These are phyloP conservation scores for Anthopleura xanthogrammica DNA, from an alignment of 92 coral and sea anemone genomes.

Conservation along the genomic window DNA sequence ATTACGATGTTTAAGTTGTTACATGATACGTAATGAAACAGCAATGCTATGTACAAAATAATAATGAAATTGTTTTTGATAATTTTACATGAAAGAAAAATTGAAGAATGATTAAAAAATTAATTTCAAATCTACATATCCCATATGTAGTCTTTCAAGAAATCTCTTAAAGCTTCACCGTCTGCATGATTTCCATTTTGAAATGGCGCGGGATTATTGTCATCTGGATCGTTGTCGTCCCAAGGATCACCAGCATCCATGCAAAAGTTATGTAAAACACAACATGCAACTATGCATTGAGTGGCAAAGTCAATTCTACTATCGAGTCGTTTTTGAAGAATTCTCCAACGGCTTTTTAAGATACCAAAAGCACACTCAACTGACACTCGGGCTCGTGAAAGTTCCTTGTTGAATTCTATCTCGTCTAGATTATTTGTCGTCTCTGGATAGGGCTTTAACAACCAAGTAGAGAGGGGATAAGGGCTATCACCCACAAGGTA, in stretches of 20 bases:
- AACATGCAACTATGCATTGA: slow-evolving; percentile 43
- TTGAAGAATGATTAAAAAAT: no score
- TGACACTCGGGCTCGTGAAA: slow-evolving; percentile 13
- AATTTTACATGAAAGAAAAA: no score
- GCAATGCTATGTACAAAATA: no score
- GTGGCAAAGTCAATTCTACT: slow-evolving; percentile 15
- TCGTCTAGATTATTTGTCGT: slow-evolving; percentile 30
- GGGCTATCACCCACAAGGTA: slow-evolving; percentile 47
- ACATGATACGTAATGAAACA: no score
- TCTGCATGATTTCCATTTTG: not conserved
- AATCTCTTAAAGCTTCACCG: not conserved
- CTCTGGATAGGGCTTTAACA: slow-evolving; percentile 42
- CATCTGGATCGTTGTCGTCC: slow-evolving; percentile 32
- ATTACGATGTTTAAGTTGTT: no score
- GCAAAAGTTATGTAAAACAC: slow-evolving; percentile 50
- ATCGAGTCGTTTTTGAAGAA: slow-evolving; percentile 13
- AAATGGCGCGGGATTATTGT: not conserved
- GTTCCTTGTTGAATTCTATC: slow-evolving; percentile 19
- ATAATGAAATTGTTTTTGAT: no score
- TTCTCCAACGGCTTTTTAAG: slow-evolving; percentile 23
- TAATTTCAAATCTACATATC: not conserved
- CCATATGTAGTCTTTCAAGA: slow-evolving; percentile 4
- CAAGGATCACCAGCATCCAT: slow-evolving; percentile 39
- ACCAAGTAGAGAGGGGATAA: slow-evolving; percentile 44
- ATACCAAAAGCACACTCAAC: slow-evolving; percentile 36